phyloP scores from a whole-genome alignment of 23 tunicate species.

The Botrylloides violaceus region DNA sequence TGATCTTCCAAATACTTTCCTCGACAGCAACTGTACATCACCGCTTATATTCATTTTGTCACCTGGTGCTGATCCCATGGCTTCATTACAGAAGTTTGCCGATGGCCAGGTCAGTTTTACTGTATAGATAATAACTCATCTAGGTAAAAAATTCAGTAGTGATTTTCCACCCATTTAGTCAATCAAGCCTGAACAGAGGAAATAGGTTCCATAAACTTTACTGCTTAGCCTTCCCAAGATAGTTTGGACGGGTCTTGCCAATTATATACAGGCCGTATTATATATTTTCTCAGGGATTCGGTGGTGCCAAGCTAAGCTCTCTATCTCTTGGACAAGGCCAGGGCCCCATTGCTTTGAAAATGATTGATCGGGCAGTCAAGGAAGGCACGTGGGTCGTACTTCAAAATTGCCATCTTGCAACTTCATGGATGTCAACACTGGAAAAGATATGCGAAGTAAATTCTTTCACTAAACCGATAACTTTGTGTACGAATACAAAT shows the following conservation, averaged over 20 bases:
- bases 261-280: no score
- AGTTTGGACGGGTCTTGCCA: no score
- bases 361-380: constrained; percentile 86
- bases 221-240: no score
- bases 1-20: constrained; percentile 88
- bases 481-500: not conserved
- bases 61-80: constrained; percentile 99
- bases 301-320: constrained; percentile 77
- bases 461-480: not conserved
- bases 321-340: constrained; percentile 98
- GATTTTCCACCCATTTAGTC: no score
- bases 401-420: constrained; percentile 97
- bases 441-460: constrained; percentile 90
- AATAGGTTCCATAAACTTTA: not conserved
- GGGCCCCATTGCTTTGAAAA: constrained; percentile 95
- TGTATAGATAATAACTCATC: no score
- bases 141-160: no score
- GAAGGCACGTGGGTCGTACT: constrained; percentile 98
- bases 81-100: constrained; percentile 88
- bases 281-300: constrained; percentile 97
- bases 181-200: no score
- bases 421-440: constrained; percentile 95
- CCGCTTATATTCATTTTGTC: constrained; percentile 94
- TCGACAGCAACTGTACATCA: constrained; percentile 75
- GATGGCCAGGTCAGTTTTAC: constrained; percentile 70